Base-by-base conservation (phyloP, 2,888 invertebrate species). In the Asteroscopus sphinx region DNA sequence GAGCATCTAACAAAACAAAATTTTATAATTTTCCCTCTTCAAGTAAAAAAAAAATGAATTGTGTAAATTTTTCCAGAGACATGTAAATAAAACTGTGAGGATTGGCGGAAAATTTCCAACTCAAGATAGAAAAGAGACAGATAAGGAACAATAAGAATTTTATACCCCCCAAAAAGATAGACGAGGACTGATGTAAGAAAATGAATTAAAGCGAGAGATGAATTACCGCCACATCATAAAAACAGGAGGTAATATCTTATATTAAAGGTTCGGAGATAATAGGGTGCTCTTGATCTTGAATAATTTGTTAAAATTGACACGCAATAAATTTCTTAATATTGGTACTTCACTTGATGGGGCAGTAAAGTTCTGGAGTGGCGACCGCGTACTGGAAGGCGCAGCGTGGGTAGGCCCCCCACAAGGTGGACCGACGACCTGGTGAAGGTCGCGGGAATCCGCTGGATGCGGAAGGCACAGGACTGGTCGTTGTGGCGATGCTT, bases 211-310 rank as follows among this genome's bases (percentile, higher is more conserved):
- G 40, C 17, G 11, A 60, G 55, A 49, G 46, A 58, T 42, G 46
- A 61, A 68, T 73, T 51, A 48, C 54, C 12, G 41, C 15, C 48
- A 47, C 33, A 57, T 64, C 56, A 37, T 53, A 60, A 60, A 63
- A 64, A 57, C 41, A 49, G 26, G 32, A 47, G 39, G 46, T 46
- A 51, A 51, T 54, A 45, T 51, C 32, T 37, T 45, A 72, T 54
- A 51, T 48, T 49, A 32, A 57, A 40, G 16, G 16, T 37, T 42
- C 12, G 13, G 4, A n/a, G 16, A 16, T 39, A 57, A 44, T 42
- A 35, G 16, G 15, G 1, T 33, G 32, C 37, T 56, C 25, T n/a
- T 15, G 6, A 28, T 42, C 7, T n/a, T 39, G 44, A 64, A 64
- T 35, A 64, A 55, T 54, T 40, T 25, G 39, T 64, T 3, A 26